A percentile compares a stretch with the other conserved stretches of the same genome.
phyloP scores from a whole-genome alignment of 2,797 vertebrate species.

The Meda fulgida region DNA sequence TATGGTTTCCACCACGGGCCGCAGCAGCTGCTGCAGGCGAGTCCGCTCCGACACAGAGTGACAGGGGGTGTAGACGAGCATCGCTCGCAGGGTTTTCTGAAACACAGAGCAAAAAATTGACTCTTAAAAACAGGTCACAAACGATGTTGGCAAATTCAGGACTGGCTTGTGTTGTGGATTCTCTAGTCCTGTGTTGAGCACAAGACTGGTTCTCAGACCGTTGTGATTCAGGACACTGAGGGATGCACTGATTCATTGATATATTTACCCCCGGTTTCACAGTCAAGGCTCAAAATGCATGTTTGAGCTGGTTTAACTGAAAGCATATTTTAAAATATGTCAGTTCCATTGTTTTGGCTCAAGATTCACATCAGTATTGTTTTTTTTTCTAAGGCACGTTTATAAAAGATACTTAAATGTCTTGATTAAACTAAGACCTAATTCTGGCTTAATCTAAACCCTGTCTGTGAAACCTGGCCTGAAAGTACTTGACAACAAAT shows the following conservation, averaged over 20 bases:
- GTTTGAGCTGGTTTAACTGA: background rate
- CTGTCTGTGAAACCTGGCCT: background rate
- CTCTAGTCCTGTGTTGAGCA: background rate
- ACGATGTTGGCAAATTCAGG: background rate
- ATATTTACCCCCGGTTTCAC: background rate
- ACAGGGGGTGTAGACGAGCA: constrained; percentile 91
- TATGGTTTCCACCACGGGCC: constrained; percentile 89
- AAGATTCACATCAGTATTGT: background rate
- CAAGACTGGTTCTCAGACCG: background rate
- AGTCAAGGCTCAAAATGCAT: background rate
- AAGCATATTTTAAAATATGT: background rate
- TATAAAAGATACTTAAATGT: background rate
- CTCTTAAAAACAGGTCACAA: background rate
- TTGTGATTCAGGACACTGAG: background rate
- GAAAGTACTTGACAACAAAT: background rate
- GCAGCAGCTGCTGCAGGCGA: constrained; percentile 86
- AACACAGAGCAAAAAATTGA: background rate
- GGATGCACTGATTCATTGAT: background rate
- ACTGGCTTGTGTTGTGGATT: background rate
- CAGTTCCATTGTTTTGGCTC: background rate
- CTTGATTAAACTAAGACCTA: background rate
- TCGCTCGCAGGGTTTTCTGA: constrained; percentile 90
- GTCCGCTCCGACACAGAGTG: constrained; percentile 81
- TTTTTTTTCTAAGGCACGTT: background rate
- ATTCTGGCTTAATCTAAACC: background rate